Conservation (phyloP, 2,888 invertebrate genomes). For the Protodeltote pygarga region DNA sequence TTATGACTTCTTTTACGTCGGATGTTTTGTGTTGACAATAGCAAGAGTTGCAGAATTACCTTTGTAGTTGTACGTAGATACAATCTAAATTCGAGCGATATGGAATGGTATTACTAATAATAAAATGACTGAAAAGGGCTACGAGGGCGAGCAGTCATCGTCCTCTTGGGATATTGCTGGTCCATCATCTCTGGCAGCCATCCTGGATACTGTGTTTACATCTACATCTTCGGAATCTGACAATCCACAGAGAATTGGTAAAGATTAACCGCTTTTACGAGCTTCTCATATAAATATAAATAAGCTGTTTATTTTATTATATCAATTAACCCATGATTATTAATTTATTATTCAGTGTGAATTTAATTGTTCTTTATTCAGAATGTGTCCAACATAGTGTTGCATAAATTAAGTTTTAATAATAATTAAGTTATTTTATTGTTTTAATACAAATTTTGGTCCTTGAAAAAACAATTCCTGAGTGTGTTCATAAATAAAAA, state of each 20-base stretch:
- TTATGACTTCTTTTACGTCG: constrained; percentile 26
- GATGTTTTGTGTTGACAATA: constrained; percentile 49
- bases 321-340: too few relatives aligned
- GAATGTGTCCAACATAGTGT: too few relatives aligned
- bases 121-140: constrained; percentile 79
- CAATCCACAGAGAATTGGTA: constrained; percentile 75
- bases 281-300: neutral
- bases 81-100: constrained; percentile 49
- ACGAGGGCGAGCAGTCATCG: constrained; percentile 71
- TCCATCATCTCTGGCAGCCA: constrained; percentile 87
- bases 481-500: too few relatives aligned
- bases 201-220: constrained; percentile 88
- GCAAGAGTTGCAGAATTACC: constrained; percentile 37
- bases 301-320: neutral
- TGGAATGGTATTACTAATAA: constrained; percentile 49
- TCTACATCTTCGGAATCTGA: constrained; percentile 85
- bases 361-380: too few relatives aligned
- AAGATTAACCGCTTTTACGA: neutral
- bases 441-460: too few relatives aligned
- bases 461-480: too few relatives aligned
- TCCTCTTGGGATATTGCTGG: constrained; percentile 81
- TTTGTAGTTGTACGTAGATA: too few relatives aligned
- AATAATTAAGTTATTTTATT: too few relatives aligned
- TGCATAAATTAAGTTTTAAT: too few relatives aligned
- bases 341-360: too few relatives aligned